Conservation (phyloP, 2,888 invertebrate genomes). For the Graphium colonna region DNA sequence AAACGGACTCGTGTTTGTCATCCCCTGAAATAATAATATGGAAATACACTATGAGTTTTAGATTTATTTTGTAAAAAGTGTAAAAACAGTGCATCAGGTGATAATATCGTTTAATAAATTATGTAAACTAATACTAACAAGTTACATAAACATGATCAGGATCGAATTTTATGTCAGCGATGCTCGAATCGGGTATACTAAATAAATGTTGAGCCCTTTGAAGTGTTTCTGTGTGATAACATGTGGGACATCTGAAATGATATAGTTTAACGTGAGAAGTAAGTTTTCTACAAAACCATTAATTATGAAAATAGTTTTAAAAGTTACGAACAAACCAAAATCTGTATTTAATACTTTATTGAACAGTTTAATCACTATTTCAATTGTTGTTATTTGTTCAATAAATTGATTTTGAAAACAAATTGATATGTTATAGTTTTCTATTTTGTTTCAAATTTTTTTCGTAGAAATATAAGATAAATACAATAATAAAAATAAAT, state of each 20-base stretch:
- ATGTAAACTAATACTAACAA: constrained; percentile 80
- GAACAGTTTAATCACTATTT: no score
- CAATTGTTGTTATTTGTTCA: background rate
- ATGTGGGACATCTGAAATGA: constrained; percentile 73
- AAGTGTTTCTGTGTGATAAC: constrained; percentile 79
- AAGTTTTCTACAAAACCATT: background rate
- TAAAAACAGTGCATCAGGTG: no score
- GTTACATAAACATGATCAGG: constrained; percentile 56
- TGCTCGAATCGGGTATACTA: constrained; percentile 71
- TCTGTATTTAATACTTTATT: no score
- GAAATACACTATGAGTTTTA: no score
- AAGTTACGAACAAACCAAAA: no score
- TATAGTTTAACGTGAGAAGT: background rate
- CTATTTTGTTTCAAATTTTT: no score
- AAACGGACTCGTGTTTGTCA: constrained; percentile 78
- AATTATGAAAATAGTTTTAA: background rate
- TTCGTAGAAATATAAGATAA: constrained; percentile 10
- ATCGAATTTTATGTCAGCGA: constrained; percentile 45
- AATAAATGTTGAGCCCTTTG: constrained; percentile 81
- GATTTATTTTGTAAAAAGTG: no score
- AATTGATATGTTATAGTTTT: no score
- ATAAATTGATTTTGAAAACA: constrained; percentile 5
- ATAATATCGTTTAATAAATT: no score
- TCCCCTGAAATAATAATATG: constrained; percentile 62
- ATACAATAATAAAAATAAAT: constrained; percentile 13